phyloP scores from a whole-genome alignment of 92 coral and sea anemone species.

The Anthopleura xanthogrammica region DNA sequence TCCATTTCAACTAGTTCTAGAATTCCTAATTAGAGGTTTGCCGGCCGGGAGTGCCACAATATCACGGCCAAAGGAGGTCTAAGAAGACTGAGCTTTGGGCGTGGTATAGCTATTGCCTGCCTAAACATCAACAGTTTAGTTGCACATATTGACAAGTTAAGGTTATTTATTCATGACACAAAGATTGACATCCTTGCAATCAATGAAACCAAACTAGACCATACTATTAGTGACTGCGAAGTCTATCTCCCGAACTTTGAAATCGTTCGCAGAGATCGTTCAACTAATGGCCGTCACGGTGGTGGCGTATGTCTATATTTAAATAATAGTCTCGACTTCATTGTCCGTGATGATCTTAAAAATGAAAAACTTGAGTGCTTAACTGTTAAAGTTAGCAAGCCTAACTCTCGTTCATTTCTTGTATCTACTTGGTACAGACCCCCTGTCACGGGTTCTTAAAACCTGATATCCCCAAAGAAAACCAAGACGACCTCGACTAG shows the following conservation, averaged over 20 bases:
- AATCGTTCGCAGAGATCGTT: not conserved
- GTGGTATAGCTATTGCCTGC: not conserved
- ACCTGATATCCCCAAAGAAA: no score
- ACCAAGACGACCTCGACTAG: no score
- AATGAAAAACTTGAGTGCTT: not conserved
- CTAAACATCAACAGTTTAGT: not conserved
- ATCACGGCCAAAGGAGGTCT: no score
- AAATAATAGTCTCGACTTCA: not conserved
- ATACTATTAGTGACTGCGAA: not conserved
- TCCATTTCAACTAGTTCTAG: no score
- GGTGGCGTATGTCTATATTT: not conserved
- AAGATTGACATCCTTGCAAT: not conserved
- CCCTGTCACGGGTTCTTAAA: not conserved
- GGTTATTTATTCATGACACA: not conserved
- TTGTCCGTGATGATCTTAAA: not conserved
- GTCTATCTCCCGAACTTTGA: not conserved
- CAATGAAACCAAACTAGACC: not conserved
- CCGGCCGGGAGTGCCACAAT: no score
- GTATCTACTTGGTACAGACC: not conserved
- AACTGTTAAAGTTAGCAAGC: not conserved
- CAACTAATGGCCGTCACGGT: constrained; percentile 5
- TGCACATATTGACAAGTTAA: not conserved
- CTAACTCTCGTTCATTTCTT: not conserved
- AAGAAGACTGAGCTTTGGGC: no score
- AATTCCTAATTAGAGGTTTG: no score